Conservation (phyloP, 2,797 vertebrate species). For the Octomys mimax region DNA sequence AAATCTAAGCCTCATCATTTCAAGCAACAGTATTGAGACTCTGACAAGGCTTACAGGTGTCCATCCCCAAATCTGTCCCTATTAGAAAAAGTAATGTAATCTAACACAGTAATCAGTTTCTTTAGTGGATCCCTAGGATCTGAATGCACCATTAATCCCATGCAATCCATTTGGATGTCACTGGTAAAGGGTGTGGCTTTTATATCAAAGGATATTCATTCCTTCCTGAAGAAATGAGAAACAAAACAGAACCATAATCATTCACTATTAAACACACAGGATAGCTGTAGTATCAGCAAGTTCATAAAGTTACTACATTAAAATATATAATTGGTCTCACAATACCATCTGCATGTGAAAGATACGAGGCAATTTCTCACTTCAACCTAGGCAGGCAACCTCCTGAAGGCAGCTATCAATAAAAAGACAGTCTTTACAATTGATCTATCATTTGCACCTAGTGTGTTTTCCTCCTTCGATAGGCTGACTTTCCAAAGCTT, state of each 20-base stretch:
- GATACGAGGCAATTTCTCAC: not conserved
- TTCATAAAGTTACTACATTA: not conserved
- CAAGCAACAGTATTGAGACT: not conserved
- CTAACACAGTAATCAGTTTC: not conserved
- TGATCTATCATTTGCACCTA: not conserved
- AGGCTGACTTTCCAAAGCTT: not conserved
- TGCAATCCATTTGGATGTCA: not conserved
- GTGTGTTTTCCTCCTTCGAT: not conserved
- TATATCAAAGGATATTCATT: not conserved
- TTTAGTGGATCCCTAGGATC: not conserved
- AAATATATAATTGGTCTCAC: constrained; percentile 19
- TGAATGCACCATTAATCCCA: not conserved
- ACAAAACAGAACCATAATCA: not conserved
- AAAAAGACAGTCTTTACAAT: not conserved
- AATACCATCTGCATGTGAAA: not conserved
- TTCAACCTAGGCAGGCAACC: not conserved
- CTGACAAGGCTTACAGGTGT: not conserved
- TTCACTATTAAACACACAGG: not conserved
- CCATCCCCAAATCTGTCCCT: not conserved
- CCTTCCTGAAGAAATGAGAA: not conserved
- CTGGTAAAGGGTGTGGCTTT: not conserved
- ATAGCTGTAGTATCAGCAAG: constrained; percentile 24
- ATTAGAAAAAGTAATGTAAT: not conserved
- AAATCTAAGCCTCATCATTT: not conserved
- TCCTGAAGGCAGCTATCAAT: not conserved